Evolutionary conservation across 1,140 invertebrate genomes (phyloP), one percentile per base, ranked within the genome.

Genomic region (Metaphire vulgaris): DNA sequence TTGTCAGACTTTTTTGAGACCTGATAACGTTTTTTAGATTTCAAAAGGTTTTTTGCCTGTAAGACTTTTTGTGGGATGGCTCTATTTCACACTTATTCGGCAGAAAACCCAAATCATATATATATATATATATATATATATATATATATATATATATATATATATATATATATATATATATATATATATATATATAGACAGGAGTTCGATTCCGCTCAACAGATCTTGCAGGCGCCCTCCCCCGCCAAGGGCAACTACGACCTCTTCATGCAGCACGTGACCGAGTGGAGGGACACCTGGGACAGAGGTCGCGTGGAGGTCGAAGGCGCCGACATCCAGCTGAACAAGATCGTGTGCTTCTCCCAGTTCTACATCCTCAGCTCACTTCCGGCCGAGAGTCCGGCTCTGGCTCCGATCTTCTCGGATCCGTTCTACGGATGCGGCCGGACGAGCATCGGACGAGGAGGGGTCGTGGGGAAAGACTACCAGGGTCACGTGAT

Each of bases 401-500:
- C 77, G 2, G 26, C 67, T 21, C 77, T 77, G 32, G 33, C 73
- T 14, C 73, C 77, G 12, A 73, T 68, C n/a, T 73, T 70, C 69
- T 71, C 31, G 28, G 77, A 78, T 26, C 32, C 74, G 29, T 75
- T 75, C 33, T 71, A 75, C 34, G 77, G 73, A 0, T 65, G 67
- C 30, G 74, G 73, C 2, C 31, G 77, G 2, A 56, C 16, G 26
- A 69, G 64, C 28, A 30, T 78, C 26, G 77, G 69, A 16, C 67
- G 70, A 28, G 77, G 77, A 14, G 65, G 32, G 29, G 6, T 12
- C 41, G 16, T 56, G 0, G 77, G 77, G 28, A 72, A 68, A 31
- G 77, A 78, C 67, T 78, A 74, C 34, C 77, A 75, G 21, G 77
- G 77, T 31, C 77, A 78, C 34, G 56, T 78, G 21, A 70, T 78